Conservation (phyloP, 92 coral and sea anemone species). For the Palythoa caribaeorum region DNA sequence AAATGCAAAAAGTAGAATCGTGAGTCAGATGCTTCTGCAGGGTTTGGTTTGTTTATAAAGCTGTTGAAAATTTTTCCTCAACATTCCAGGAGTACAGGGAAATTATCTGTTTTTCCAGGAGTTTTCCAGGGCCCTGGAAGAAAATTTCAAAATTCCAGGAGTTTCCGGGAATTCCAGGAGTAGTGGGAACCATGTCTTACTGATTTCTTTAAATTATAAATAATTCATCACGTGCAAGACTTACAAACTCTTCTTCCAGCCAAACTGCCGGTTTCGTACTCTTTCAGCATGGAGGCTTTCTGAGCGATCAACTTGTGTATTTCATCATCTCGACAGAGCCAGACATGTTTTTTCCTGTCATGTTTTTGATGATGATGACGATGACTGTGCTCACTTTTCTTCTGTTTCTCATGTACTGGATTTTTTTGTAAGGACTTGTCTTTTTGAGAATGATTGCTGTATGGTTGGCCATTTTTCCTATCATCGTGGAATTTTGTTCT, state of each 20-base stretch:
- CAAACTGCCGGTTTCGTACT: slow-evolving; percentile 92
- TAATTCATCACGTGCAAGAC: slow-evolving; percentile 12
- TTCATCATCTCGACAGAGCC: slow-evolving; percentile 97
- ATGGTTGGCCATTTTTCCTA: slow-evolving; percentile 36
- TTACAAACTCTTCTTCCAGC: slow-evolving; percentile 86
- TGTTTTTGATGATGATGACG: slow-evolving; percentile 67
- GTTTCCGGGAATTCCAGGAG: no score
- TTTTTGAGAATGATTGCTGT: slow-evolving; percentile 28
- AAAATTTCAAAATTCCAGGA: no score
- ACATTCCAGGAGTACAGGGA: no score
- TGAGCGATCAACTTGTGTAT: slow-evolving; percentile 96
- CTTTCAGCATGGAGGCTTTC: slow-evolving; percentile 92
- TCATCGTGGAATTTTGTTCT: slow-evolving; percentile 54
- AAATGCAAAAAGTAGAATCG: no score
- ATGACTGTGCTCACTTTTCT: slow-evolving; percentile 35
- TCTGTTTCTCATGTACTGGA: slow-evolving; percentile 62
- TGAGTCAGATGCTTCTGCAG: no score
- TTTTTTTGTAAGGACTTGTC: slow-evolving; percentile 40
- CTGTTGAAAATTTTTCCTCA: no score
- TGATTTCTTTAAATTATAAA: no score
- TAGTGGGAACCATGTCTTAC: no score
- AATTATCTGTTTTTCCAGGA: no score
- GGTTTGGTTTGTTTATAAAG: no score
- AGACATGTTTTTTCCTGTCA: slow-evolving; percentile 90
- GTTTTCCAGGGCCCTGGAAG: no score